A percentile compares a stretch with the other conserved stretches of the same genome.
Conservation (phyloP, 2,797 vertebrate species). For the Paramormyrops hopkinsi region DNA sequence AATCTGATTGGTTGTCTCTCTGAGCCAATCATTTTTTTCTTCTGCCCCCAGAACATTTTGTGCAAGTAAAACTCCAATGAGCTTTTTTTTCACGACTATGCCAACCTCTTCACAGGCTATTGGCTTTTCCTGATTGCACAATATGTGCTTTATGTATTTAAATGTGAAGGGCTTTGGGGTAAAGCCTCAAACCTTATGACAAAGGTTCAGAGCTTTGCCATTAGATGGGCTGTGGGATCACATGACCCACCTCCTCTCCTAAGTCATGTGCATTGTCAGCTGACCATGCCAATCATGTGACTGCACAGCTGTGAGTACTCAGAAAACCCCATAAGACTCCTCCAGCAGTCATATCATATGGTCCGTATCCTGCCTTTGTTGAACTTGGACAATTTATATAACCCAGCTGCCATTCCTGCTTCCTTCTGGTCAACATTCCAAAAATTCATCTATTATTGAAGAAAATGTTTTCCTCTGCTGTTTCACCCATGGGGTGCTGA, state of each 20-base stretch:
- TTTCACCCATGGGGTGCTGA: not conserved
- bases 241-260: not conserved
- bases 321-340: not conserved
- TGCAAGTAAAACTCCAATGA: not conserved
- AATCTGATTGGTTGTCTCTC: not conserved
- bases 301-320: not conserved
- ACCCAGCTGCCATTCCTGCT: conserved; percentile 4
- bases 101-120: not conserved
- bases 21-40: not conserved
- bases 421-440: not conserved
- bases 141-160: not conserved
- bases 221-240: not conserved
- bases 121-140: not conserved
- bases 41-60: not conserved
- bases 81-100: not conserved
- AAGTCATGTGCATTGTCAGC: not conserved
- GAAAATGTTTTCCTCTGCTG: not conserved
- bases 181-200: not conserved
- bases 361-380: not conserved
- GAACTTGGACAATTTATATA: not conserved
- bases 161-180: not conserved
- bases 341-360: not conserved
- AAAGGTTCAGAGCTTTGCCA: not conserved
- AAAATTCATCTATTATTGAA: not conserved
- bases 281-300: not conserved